Percentiles rank a stretch among this genome's conserved stretches.
Conservation (phyloP, 2,113 vertebrate genomes). For the Microcebus lehilahytsara region DNA sequence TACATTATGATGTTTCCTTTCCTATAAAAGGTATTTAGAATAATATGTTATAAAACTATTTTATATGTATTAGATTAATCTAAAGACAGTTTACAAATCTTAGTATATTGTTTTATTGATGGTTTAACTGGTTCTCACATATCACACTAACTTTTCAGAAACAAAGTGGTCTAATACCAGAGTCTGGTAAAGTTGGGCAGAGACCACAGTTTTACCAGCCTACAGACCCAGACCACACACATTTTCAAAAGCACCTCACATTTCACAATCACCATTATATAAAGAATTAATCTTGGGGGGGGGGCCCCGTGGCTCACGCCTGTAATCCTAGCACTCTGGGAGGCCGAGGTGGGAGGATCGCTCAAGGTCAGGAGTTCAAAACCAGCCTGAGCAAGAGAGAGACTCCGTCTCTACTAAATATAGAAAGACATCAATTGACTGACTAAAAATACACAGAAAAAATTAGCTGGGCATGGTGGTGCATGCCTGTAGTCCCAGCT, state of each 20-base stretch:
- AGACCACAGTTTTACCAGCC: neutral
- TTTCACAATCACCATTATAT: neutral
- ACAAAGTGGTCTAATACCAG: neutral
- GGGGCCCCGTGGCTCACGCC: no score
- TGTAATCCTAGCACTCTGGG: no score
- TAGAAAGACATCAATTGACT: no score
- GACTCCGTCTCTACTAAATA: no score
- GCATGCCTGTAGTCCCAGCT: no score
- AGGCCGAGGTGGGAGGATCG: no score
- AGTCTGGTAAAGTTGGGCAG: neutral
- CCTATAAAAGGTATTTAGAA: neutral
- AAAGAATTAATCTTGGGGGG: neutral
- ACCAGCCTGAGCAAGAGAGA: no score
- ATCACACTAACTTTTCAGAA: neutral
- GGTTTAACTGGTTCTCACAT: neutral
- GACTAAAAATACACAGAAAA: no score
- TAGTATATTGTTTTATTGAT: neutral
- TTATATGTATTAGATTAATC: neutral
- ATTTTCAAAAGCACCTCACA: conserved; percentile 29
- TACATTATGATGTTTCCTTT: neutral
- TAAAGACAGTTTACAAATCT: neutral
- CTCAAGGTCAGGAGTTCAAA: no score
- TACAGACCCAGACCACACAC: neutral
- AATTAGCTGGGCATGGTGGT: no score
- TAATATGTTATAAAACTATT: conserved; percentile 16